Conservation (phyloP, 2,888 invertebrate genomes). For the Caenorhabditis becei region DNA sequence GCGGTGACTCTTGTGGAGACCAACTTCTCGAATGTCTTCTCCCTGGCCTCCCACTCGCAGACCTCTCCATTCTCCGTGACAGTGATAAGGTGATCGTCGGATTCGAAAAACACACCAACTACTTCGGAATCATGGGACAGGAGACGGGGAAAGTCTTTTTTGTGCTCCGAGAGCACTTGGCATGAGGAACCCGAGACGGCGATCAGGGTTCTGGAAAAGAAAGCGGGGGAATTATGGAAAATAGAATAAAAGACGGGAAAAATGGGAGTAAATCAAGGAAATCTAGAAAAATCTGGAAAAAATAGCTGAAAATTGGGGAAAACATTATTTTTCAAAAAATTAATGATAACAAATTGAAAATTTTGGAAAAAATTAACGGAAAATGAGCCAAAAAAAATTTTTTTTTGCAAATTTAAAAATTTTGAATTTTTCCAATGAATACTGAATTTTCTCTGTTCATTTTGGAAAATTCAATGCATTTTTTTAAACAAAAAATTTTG, state of each 20-base stretch:
- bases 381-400: not conserved
- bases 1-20: conserved; percentile 50
- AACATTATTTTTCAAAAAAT: no score
- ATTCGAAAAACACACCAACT: conserved; percentile 44
- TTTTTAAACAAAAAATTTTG: not conserved
- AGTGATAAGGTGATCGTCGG: conserved; percentile 50
- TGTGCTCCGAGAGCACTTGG: conserved; percentile 22
- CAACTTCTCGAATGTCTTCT: conserved; percentile 34
- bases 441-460: not conserved
- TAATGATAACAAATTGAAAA: not conserved
- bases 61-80: conserved; percentile 62
- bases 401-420: not conserved
- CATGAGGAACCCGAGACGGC: conserved; percentile 21
- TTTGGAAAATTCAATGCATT: not conserved
- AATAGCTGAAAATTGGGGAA: no score
- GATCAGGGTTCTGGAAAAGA: conserved; percentile 39
- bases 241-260: no score
- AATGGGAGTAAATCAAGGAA: no score
- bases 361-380: not conserved
- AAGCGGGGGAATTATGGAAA: no score
- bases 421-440: not conserved
- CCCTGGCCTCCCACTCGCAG: conserved; percentile 28
- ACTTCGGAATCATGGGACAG: conserved; percentile 52
- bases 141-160: not conserved
- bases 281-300: not conserved